Evolutionary conservation across 2,888 invertebrate species (phyloP).

Genomic region (Agonopterix arenella): DNA sequence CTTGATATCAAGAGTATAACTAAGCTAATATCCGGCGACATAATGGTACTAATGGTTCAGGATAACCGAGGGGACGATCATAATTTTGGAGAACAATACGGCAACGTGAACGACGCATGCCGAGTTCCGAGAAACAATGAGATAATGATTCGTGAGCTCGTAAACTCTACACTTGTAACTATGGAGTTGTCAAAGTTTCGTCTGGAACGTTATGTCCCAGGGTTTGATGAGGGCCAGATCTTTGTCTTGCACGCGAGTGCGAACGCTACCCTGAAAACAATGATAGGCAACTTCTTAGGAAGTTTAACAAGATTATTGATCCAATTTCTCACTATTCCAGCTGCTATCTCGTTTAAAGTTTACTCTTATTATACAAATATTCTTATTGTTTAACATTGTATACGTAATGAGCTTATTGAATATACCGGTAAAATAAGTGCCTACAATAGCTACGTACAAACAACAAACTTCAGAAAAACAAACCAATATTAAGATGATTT

Average conservation of each 20-base stretch:
- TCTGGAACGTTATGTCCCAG: conserved; percentile 26
- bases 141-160: conserved; percentile 62
- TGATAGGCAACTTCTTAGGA: conserved; percentile 4
- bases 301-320: conserved; percentile 6
- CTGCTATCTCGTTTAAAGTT: too few relatives aligned
- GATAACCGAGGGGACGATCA: conserved; percentile 60
- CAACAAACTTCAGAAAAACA: conserved; percentile 4
- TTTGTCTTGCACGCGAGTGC: conserved; percentile 12
- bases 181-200: conserved; percentile 48
- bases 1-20: conserved; percentile 30
- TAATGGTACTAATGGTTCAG: conserved; percentile 58
- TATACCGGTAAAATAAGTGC: too few relatives aligned
- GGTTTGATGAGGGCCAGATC: conserved; percentile 42
- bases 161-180: conserved; percentile 47
- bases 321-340: background rate
- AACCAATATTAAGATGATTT: conserved; percentile 9
- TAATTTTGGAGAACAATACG: conserved; percentile 63
- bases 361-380: too few relatives aligned
- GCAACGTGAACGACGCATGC: conserved; percentile 49
- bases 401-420: too few relatives aligned
- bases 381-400: too few relatives aligned
- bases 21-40: conserved; percentile 48
- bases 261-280: conserved; percentile 4
- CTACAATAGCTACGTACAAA: too few relatives aligned
- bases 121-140: conserved; percentile 57